Conservation (phyloP, 2,797 vertebrate species). For the Anguilla obscura region DNA sequence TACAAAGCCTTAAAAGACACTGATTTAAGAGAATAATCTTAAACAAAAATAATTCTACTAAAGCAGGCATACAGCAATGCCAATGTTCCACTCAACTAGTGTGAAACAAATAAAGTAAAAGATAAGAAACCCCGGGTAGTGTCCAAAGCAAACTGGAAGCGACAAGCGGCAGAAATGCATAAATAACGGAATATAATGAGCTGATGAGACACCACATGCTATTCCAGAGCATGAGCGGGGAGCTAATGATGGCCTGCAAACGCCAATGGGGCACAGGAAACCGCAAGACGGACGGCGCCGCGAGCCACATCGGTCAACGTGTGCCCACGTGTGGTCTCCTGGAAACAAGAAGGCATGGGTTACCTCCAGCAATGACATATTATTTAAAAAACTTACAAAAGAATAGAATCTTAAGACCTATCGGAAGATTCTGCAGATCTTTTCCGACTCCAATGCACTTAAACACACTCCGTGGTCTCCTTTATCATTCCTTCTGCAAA, state of each 20-base stretch:
- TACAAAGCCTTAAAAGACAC: background rate
- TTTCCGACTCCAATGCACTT: background rate
- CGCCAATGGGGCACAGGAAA: background rate
- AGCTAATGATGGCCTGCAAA: constrained; percentile 20
- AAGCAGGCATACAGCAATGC: background rate
- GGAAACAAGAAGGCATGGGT: constrained; percentile 14
- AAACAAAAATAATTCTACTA: background rate
- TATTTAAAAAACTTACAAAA: background rate
- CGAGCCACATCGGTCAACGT: background rate
- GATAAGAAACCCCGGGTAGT: background rate
- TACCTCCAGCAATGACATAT: background rate
- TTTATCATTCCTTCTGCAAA: background rate
- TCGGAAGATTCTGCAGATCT: no score
- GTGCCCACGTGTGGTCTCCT: constrained; percentile 11
- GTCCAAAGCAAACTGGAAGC: background rate
- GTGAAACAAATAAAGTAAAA: constrained; percentile 25
- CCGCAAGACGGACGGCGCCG: background rate
- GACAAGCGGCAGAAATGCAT: constrained; percentile 9
- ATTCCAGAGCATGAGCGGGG: constrained; percentile 2
- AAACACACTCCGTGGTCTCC: background rate
- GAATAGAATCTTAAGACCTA: background rate
- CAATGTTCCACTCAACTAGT: background rate
- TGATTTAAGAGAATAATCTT: background rate
- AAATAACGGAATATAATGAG: background rate
- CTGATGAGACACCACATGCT: constrained; percentile 1